Base-by-base conservation (phyloP, 2,888 invertebrate genomes). In the Drosophila koepferae region DNA sequence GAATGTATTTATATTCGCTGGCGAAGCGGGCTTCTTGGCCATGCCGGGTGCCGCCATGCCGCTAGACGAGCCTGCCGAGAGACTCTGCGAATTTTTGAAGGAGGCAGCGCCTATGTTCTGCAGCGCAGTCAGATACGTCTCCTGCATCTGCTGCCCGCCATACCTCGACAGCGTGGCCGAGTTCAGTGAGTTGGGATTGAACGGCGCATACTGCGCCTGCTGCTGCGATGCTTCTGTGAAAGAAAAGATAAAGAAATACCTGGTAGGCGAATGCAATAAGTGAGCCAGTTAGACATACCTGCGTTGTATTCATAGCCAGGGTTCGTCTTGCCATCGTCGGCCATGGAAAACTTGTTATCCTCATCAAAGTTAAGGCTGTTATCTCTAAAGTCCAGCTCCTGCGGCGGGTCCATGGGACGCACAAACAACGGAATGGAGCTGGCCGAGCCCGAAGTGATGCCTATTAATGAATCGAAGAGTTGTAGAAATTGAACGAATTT, bases 351-450 rank as follows among this genome's bases (percentile, higher is more conserved):
- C n/a, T 90, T 91, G 63, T 77, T 76, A 54, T 92, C 92, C 51
- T 92, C 92, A 20, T 91, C 92, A 56, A 92, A 92, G 67, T 85
- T 90, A 79, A 97, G 96, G 89, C 96, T 96, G 85, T 91, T 92
- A 83, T 97, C 97, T 88, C 97, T 96, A 87, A 97, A 97, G 65
- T 97, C 97, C 55, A 95, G 94, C 83, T 96, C 96, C 64, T 96
- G 95, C 23, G 95, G 94, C 43, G 92, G 80, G 6, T 93, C 93
- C 71, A 92, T 84, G 48, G 92, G 92, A 4, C 93, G 91, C 64
- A 92, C 91, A 63, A 92, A 92, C 7, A 91, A 70, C 5, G 91
- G 92, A 16, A 92, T 91, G 1, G 93, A 93, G 28, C 93, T 82
- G 2, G 92, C 92, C 6, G 93, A 93, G 10, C 93, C 87, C 2